Base-by-base conservation (phyloP, 1,140 invertebrate species). In the Trichonephila clavata region DNA sequence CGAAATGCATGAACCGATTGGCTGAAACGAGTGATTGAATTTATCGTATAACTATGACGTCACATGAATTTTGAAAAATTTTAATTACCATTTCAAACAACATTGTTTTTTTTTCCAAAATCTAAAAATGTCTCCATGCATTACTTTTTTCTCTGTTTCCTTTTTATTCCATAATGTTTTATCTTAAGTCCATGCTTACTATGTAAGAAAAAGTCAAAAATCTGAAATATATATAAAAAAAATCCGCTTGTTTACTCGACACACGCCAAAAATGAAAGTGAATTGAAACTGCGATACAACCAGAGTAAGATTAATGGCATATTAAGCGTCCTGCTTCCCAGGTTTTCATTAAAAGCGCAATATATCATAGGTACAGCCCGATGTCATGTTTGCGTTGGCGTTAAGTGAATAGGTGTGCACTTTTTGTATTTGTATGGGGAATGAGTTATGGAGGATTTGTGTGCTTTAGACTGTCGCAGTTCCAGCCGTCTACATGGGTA, bases 331-430 rank as follows among this genome's bases (percentile, higher is more conserved):
- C 18, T 32, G 7, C 14, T 39, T 20, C 71, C 71, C 71, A 77
- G 71, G 71, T 77, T 77, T 77, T 77, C 71, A 77, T 77, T 77
- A 77, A 77, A 77, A 20, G 71, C 18, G 71, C 71, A 39, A 77
- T 77, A 32, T 27, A 77, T 77, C 71, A 39, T 39, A 32, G 71
- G 32, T 77, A 77, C 27, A 77, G 24, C 4, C 27, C 32, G 3
- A 39, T 77, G 71, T 39, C 71, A 77, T 77, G 71, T 77, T 32
- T 16, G 71, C 21, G 3, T 39, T 7, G 27, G 16, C 14, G 16
- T 32, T 16, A 77, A 77, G 16, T 77, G 32, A 77, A 77, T 77
- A 77, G 65, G 24, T n/a, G 65, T 77, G 13, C 13, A 20, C 6
- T 27, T 32, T 32, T 32, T 39, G 3, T 77, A 32, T 77, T 77